Base-by-base conservation (phyloP, 92 coral and sea anemone species). In the Palythoa grandiflora region DNA sequence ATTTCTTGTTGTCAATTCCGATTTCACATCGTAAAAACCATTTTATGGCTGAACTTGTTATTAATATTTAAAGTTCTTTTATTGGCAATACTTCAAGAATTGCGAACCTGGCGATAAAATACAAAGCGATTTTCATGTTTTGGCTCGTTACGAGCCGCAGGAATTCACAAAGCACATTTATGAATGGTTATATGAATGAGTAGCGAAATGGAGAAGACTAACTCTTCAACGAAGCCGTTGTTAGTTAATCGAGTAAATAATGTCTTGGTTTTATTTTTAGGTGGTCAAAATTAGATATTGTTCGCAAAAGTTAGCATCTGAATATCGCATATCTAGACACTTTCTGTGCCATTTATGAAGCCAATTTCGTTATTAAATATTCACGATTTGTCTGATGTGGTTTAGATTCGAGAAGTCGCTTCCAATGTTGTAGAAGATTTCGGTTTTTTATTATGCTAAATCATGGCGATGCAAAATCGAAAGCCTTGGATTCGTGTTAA, bases 121-220 rank as follows among this genome's bases (percentile, higher is more conserved):
- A 60, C 21, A 66, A 65, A 68, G 15, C 44, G 20, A 70, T 70
- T 81, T 81, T 81, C 86, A 47, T 81, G 75, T 81, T 65, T 47
- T 65, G 86, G 60, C 86, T 68, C 86, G 86, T 81, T 81, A 13
- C 28, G 74, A 38, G 61, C 86, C 76, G 40, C 86, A 81, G 74
- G 86, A 81, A 81, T 81, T 68, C 86, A 47, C 40, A 44, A 81
- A 81, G 86, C 86, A 81, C 86, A 81, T 81, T 61, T 65, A 81
- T 38, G 40, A 61, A 38, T 19, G 74, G 38, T 38, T 28, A 28
- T 28, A 39, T 11, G 21, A 80, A 63, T 65, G 73, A 80, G 11
- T 39, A 14, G 35, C 36, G 19, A 61, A 11, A 1, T 5, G n/a
- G 19, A 44, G 52, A 39, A 17, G 3, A 40, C 72, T 40, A 20